Percentiles rank a stretch among this genome's conserved stretches.
Evolutionary conservation across 1,140 invertebrate genomes (phyloP).

Genomic region (Drosophila willistoni): DNA sequence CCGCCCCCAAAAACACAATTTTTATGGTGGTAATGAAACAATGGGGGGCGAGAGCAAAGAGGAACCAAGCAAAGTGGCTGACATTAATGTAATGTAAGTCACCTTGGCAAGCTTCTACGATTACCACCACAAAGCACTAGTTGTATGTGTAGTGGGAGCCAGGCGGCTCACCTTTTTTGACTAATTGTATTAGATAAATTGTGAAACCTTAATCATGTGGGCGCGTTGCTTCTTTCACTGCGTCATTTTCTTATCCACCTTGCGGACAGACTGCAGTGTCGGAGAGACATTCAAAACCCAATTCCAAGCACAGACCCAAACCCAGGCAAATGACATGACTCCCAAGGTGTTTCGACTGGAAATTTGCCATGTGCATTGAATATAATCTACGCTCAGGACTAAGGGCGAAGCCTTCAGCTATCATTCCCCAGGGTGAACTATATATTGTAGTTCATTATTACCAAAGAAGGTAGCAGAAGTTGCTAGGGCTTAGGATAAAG

Average conservation of each 20-base stretch:
- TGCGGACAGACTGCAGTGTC: constrained; percentile 46
- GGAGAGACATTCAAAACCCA: constrained; percentile 2
- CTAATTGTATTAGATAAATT: constrained; percentile 82
- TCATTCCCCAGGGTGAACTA: constrained; percentile 20
- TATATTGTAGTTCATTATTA: constrained; percentile 10
- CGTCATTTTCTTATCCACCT: constrained; percentile 4
- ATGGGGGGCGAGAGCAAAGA: neutral
- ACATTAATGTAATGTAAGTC: constrained; percentile 61
- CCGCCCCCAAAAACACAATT: constrained; percentile 7
- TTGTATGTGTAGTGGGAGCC: neutral
- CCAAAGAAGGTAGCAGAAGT: neutral
- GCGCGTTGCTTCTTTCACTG: constrained; percentile 30
- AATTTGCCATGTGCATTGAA: constrained; percentile 53
- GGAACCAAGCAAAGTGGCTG: constrained; percentile 34
- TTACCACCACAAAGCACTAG: constrained; percentile 49
- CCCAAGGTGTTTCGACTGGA: constrained; percentile 45
- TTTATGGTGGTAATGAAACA: constrained; percentile 9
- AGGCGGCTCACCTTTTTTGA: constrained; percentile 61
- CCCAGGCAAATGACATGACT: constrained; percentile 39
- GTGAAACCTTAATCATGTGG: constrained; percentile 79
- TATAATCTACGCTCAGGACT: constrained; percentile 46
- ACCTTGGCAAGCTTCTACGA: constrained; percentile 61
- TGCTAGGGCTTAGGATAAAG: neutral
- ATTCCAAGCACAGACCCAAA: neutral
- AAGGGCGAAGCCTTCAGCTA: constrained; percentile 14